Conservation (phyloP, 2,113 vertebrate species). For the Phaethon lepturus region DNA sequence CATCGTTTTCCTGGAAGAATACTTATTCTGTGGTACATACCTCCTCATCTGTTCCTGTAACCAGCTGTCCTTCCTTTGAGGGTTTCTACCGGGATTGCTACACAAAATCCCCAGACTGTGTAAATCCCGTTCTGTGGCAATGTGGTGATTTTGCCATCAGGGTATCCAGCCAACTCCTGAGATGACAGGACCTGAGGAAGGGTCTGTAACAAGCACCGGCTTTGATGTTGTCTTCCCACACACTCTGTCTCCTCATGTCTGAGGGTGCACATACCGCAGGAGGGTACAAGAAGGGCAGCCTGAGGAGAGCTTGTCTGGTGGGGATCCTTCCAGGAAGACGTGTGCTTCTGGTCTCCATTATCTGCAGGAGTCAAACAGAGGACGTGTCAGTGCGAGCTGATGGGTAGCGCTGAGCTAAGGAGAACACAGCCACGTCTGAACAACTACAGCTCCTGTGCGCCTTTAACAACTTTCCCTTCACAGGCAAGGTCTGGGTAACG, state of each 20-base stretch:
- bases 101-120: not conserved
- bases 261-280: not conserved
- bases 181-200: slow-evolving; percentile 13
- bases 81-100: not conserved
- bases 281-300: slow-evolving; percentile 35
- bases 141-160: not conserved
- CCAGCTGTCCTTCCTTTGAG: slow-evolving; percentile 34
- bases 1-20: not conserved
- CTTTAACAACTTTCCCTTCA: not conserved
- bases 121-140: not conserved
- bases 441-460: not conserved
- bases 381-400: not conserved
- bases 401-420: slow-evolving; percentile 40
- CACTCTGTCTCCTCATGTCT: not conserved
- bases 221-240: slow-evolving; percentile 47
- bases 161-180: slow-evolving; percentile 49
- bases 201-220: not conserved
- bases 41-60: slow-evolving; percentile 10
- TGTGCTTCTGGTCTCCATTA: slow-evolving; percentile 49
- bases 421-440: not conserved
- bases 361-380: slow-evolving; percentile 58
- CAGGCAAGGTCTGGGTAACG: not conserved
- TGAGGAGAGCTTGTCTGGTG: slow-evolving; percentile 28
- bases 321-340: not conserved
- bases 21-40: not conserved